Evolutionary conservation across 2,888 invertebrate genomes (phyloP), one percentile per base, ranked within the genome.

Genomic region (Drosophila subsilvestris): DNA sequence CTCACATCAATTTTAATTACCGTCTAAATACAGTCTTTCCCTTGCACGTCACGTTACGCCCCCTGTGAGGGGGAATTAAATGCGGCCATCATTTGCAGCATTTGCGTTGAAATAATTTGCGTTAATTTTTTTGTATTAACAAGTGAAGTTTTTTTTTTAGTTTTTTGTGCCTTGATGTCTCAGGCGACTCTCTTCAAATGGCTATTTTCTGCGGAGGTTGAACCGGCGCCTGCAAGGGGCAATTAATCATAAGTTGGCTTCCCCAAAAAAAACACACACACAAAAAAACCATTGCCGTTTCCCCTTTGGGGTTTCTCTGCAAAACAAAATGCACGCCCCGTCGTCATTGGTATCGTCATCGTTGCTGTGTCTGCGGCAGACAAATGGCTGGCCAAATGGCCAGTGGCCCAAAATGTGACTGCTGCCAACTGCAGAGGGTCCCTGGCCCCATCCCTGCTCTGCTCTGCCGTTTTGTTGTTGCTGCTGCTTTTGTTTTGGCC

Each of bases 241-340:
- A 75, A 85, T 85, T 85, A 87, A 85, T 85, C 85, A 85, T 85
- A 80, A 85, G 82, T 80, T 85, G 60, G 75, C 82, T 75, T 70
- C 67, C 83, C 37, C 37, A 6, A 61, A 55, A 48, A 62, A 44
- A 17, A 55, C 22, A n/a, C 14, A 17, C 12, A 65, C 53, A 80
- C 61, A 27, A 74, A 37, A 37, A 37, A 37, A 37, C 37, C 37
- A 67, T 49, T 70, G 55, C 63, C 50, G 45, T 25, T 44, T 66
- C 56, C 68, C 68, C 49, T 71, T 54, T 54, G 25, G 49, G 14
- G 37, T 43, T 61, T 44, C 53, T 51, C 27, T 80, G 84, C 74
- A 84, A 86, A 78, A 78, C 86, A 86, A 79, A 83, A 83, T 83
- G 80, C 84, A 83, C 86, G 84, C 84, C 86, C 85, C 67, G 72